Base-by-base conservation (phyloP, 1,140 invertebrate species). In the Rhopalosiphum padi region DNA sequence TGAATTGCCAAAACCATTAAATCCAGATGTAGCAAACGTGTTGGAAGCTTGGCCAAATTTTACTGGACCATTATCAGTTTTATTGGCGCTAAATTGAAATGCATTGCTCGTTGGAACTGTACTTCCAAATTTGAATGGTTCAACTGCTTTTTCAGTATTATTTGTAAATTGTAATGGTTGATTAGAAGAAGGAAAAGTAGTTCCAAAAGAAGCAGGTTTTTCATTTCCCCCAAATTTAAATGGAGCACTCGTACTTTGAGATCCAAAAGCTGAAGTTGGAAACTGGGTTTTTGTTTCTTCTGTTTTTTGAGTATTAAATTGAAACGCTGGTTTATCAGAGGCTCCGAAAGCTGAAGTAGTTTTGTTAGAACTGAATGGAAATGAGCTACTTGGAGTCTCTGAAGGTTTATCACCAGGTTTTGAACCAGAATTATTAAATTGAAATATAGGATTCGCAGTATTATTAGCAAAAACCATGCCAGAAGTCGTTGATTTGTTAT, bases 81-180 rank as follows among this genome's bases (percentile, higher is more conserved):
- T 89, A 55, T 89, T 55, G 25, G 37, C 37, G 9, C 15, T 22
- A n/a, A 90, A 90, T 68, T 90, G 53, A 60, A 90, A 90, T 21
- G 55, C 37, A n/a, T 68, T 68, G 22, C 25, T 43, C 1, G 89
- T 30, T 43, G 41, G 23, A 4, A 35, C 55, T n/a, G 89, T 35
- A 43, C 89, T 43, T 68, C 89, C 89, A 68, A 90, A 90, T 68
- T 91, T 91, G 23, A 91, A 91, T 23, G 90, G 90, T 91, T 83
- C 90, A 7, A 7, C 22, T 23, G 41, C 7, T 91, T 77, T 91
- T 51, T 91, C 90, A 21, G 43, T 48, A 35, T 83, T 91, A 46
- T 82, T 91, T 35, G 90, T 51, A 48, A 92, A 92, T 9, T 83
- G 90, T 41, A 92, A 41, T 18, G 90, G 46, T 48, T 92, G 90